phyloP scores from a whole-genome alignment of 1,140 invertebrate species.

The Atta cephalotes region DNA sequence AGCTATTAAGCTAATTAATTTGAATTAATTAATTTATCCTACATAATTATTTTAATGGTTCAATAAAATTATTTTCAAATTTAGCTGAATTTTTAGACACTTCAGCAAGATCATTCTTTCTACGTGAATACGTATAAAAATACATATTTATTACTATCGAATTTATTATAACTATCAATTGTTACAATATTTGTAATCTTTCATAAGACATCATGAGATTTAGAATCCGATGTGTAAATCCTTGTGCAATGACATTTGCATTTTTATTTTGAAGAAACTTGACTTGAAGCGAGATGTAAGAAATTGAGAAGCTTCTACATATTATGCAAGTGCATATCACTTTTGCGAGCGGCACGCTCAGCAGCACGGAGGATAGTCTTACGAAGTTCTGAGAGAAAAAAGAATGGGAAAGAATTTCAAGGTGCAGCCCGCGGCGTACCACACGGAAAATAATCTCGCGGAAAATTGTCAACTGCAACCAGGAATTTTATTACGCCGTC shows the following conservation, averaged over 20 bases:
- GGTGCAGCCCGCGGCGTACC: conserved; percentile 24
- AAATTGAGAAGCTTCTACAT: conserved; percentile 36
- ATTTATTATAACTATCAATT: background rate
- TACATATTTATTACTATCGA: background rate
- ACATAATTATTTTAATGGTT: too few relatives aligned
- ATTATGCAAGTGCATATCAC: conserved; percentile 45
- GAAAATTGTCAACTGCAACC: conserved; percentile 65
- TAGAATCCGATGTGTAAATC: conserved; percentile 10
- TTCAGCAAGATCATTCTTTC: too few relatives aligned
- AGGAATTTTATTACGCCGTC: conserved; percentile 69
- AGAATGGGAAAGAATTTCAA: conserved; percentile 21
- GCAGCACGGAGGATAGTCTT: conserved; percentile 40
- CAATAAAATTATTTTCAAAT: too few relatives aligned
- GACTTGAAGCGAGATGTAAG: conserved; percentile 43
- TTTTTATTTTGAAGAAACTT: conserved; percentile 45
- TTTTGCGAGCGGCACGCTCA: conserved; percentile 25
- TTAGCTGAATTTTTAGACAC: too few relatives aligned
- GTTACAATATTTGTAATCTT: too few relatives aligned
- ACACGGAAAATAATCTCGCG: conserved; percentile 49
- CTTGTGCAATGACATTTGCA: conserved; percentile 6
- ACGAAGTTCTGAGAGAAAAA: conserved; percentile 45
- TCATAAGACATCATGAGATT: background rate
- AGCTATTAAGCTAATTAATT: too few relatives aligned
- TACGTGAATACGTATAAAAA: background rate
- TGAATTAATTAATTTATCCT: too few relatives aligned